Percentiles rank a stretch among this genome's conserved stretches.
phyloP scores from a whole-genome alignment of 2,888 invertebrate genomes.

The Diplolepis rosae region DNA sequence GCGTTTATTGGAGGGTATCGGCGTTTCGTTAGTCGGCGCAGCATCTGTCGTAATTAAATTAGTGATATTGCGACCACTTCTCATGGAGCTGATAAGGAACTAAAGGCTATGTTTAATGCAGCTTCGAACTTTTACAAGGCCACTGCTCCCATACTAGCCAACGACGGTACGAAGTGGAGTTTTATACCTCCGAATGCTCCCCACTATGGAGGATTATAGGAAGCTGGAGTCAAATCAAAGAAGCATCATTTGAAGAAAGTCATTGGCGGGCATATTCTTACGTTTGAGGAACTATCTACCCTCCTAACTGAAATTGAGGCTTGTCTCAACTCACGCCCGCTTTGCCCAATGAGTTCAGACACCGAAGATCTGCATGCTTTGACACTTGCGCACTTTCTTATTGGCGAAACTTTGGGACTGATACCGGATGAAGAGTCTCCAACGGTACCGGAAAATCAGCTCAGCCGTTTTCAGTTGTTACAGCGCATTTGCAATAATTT shows the following conservation, averaged over 20 bases:
- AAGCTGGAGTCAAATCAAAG: no score
- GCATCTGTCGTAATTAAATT: background rate
- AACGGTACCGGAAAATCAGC: slow-evolving; percentile 25
- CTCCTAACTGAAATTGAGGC: slow-evolving; percentile 32
- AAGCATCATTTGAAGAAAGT: background rate
- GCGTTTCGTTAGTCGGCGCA: background rate
- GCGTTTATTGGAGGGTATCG: background rate
- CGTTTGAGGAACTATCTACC: no score
- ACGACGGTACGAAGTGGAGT: no score
- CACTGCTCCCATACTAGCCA: no score
- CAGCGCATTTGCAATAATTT: slow-evolving; percentile 35
- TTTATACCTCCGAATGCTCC: no score
- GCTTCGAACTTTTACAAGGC: no score
- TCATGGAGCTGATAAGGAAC: background rate
- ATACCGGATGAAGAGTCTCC: slow-evolving; percentile 27
- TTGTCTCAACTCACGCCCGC: slow-evolving; percentile 30
- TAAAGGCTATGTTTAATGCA: background rate
- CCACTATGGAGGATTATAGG: no score
- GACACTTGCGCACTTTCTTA: slow-evolving; percentile 1
- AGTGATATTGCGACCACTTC: no score
- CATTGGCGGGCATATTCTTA: background rate
- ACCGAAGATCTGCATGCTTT: background rate
- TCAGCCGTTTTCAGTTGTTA: slow-evolving; percentile 34
- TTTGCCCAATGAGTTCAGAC: background rate
- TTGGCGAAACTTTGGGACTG: background rate